A percentile compares a stretch with the other conserved stretches of the same genome.
Evolutionary conservation across 2,113 vertebrate genomes (phyloP).

Genomic region (Hydrochoerus hydrochaeris): DNA sequence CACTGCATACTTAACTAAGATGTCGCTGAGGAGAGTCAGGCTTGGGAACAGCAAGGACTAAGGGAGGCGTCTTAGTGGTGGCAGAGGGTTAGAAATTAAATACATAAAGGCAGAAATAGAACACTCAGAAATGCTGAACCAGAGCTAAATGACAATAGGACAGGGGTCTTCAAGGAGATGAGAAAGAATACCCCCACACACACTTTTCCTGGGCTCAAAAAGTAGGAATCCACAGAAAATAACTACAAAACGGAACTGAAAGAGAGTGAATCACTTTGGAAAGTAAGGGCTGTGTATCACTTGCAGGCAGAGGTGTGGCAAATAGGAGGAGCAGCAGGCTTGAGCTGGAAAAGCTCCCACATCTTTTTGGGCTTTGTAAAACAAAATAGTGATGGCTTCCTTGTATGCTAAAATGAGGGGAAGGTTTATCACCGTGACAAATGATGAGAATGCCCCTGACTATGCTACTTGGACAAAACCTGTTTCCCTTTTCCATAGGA

Average conservation of each 20-base stretch:
- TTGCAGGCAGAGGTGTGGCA: background rate
- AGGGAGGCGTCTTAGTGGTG: background rate
- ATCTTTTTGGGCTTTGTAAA: background rate
- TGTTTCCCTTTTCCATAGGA: background rate
- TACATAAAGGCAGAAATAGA: background rate
- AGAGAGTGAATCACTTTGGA: background rate
- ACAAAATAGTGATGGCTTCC: background rate
- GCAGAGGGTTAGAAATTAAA: background rate
- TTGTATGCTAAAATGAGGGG: background rate
- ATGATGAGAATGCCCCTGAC: background rate
- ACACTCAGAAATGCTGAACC: background rate
- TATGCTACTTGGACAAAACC: background rate
- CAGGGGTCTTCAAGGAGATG: background rate
- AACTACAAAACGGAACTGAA: background rate
- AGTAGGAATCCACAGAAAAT: background rate
- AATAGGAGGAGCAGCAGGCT: background rate
- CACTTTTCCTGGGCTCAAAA: background rate
- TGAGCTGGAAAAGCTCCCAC: background rate
- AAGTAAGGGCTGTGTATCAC: background rate
- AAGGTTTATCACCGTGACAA: background rate
- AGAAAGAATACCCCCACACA: background rate
- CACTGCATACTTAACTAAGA: background rate
- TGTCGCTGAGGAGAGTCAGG: background rate
- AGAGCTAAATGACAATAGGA: background rate
- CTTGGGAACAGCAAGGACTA: background rate